Percentiles rank a stretch among this genome's conserved stretches.
Conservation (phyloP, 1,140 invertebrate species). For the Ceratina japonica region DNA sequence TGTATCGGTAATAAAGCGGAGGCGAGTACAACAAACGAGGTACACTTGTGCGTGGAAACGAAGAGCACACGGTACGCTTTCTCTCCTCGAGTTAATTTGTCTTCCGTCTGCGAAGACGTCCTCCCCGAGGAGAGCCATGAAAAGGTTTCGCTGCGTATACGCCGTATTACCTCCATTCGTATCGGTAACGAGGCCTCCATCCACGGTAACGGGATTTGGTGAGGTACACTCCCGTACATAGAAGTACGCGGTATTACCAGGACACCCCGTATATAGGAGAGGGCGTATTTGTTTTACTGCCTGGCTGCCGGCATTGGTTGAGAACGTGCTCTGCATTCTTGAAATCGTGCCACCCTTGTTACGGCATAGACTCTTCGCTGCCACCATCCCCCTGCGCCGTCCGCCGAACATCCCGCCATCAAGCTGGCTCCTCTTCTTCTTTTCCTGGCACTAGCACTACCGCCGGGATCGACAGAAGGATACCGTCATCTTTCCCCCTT, state of each 20-base stretch:
- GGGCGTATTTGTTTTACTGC: constrained; percentile 80
- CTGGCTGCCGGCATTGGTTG: constrained; percentile 78
- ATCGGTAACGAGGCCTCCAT: constrained; percentile 68
- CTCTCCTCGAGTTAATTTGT: constrained; percentile 50
- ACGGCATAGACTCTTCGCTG: constrained; percentile 62
- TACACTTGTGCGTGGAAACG: background rate
- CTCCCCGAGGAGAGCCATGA: constrained; percentile 54
- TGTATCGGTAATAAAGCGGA: background rate
- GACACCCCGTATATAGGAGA: constrained; percentile 71
- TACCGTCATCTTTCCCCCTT: constrained; percentile 46
- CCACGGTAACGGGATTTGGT: constrained; percentile 10
- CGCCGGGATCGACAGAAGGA: constrained; percentile 46
- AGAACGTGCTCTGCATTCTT: constrained; percentile 79
- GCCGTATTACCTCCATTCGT: constrained; percentile 66
- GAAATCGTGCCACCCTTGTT: constrained; percentile 77
- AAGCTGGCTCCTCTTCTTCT: constrained; percentile 55
- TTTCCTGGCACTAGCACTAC: constrained; percentile 38
- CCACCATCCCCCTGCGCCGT: constrained; percentile 16
- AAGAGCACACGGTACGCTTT: background rate
- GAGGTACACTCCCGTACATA: constrained; percentile 20
- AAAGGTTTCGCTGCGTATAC: constrained; percentile 66
- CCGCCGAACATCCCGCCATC: constrained; percentile 22
- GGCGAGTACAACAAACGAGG: background rate
- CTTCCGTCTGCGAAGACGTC: constrained; percentile 36
- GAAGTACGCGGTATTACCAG: constrained; percentile 65